phyloP scores from a whole-genome alignment of 2,888 invertebrate species.

The Mylabris sibirica region DNA sequence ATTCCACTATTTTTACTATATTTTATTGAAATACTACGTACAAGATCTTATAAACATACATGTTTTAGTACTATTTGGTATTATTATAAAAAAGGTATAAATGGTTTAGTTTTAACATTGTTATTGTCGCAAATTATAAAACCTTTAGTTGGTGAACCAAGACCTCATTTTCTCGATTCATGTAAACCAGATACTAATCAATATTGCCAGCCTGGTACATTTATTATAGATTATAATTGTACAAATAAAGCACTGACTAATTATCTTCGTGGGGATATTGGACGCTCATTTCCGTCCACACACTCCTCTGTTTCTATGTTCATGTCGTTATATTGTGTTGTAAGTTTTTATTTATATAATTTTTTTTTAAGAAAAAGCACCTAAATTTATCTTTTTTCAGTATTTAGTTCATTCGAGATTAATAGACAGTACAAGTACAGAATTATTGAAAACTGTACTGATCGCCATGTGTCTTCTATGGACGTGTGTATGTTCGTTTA shows the following conservation, averaged over 20 bases:
- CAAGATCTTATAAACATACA: constrained; percentile 58
- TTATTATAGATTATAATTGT: constrained; percentile 70
- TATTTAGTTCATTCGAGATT: constrained; percentile 69
- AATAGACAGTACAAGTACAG: constrained; percentile 55
- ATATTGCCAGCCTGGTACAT: constrained; percentile 71
- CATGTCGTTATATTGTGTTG: constrained; percentile 71
- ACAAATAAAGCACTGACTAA: constrained; percentile 67
- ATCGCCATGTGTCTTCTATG: constrained; percentile 69
- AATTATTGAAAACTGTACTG: constrained; percentile 67
- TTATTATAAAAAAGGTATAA: constrained; percentile 65
- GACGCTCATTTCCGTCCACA: constrained; percentile 79
- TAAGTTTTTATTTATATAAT: constrained; percentile 61
- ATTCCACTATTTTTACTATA: constrained; percentile 66
- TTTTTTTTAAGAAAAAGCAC: too few species aligned
- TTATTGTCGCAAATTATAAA: constrained; percentile 71
- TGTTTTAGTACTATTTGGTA: constrained; percentile 62
- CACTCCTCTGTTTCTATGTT: constrained; percentile 77
- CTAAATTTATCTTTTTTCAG: constrained; percentile 55
- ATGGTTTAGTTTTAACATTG: constrained; percentile 69
- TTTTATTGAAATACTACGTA: constrained; percentile 53
- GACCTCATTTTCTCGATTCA: constrained; percentile 79
- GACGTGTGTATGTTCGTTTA: constrained; percentile 70
- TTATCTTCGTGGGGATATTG: constrained; percentile 70
- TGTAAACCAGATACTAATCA: constrained; percentile 72
- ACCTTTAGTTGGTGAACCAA: constrained; percentile 73